Conservation (phyloP, 1,140 invertebrate genomes). For the Panagrolaimus sp. region DNA sequence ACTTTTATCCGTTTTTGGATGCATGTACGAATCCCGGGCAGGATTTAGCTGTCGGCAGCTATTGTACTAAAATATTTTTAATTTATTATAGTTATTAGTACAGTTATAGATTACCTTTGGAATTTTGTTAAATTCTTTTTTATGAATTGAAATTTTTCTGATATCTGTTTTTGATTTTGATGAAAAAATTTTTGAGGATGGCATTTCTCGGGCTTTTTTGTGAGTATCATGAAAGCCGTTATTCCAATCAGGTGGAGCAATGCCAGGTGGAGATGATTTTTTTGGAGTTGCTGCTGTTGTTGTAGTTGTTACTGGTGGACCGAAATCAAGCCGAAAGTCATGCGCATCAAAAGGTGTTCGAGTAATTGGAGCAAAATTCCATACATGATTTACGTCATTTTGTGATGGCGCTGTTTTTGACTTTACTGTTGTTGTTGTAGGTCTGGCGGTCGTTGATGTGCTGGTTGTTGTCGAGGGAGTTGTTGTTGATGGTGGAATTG, state of each 20-base stretch:
- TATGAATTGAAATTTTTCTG: neutral
- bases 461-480: neutral
- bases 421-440: neutral
- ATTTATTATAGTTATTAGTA: neutral
- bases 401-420: neutral
- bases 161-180: neutral
- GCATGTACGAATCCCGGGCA: neutral
- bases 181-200: neutral
- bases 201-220: neutral
- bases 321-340: neutral
- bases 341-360: neutral
- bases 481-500: neutral
- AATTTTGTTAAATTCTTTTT: conserved; percentile 1
- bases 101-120: neutral
- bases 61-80: neutral
- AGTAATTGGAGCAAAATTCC: conserved; percentile 3
- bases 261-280: too few species aligned
- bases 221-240: too few species aligned
- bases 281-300: neutral
- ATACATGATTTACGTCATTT: neutral
- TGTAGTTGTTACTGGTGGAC: neutral
- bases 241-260: too few species aligned
- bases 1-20: neutral
- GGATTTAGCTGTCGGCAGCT: neutral
- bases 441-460: neutral